Conservation (phyloP, 2,113 vertebrate species). For the Athene noctua region DNA sequence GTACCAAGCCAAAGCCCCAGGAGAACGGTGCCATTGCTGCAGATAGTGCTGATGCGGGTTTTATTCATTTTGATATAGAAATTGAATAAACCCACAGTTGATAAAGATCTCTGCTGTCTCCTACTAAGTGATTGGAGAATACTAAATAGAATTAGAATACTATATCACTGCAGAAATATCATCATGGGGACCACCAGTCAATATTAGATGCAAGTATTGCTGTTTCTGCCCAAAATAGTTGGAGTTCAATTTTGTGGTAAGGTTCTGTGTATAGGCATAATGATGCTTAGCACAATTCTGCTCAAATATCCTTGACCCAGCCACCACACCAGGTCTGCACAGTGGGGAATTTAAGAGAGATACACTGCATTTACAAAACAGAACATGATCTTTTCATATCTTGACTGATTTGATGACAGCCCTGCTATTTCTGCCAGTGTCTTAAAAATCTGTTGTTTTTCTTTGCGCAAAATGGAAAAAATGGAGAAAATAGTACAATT, state of each 20-base stretch:
- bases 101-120: background rate
- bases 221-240: background rate
- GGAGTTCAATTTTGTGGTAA: background rate
- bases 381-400: background rate
- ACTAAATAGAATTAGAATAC: too few relatives aligned
- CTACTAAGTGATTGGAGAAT: background rate
- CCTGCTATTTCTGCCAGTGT: background rate
- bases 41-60: background rate
- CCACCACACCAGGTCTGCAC: background rate
- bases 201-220: background rate
- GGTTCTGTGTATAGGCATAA: background rate
- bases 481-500: background rate
- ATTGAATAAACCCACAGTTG: background rate
- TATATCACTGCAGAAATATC: background rate
- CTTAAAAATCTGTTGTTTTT: background rate
- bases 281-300: background rate
- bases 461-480: background rate
- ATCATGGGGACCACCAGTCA: background rate
- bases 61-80: background rate
- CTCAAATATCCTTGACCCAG: background rate
- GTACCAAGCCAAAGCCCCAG: background rate
- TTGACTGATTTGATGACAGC: background rate
- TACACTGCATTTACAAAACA: background rate
- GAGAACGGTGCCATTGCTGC: background rate
- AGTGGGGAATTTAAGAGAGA: background rate